Conservation (phyloP, 2,113 vertebrate genomes). For the Oryzias curvinotus region DNA sequence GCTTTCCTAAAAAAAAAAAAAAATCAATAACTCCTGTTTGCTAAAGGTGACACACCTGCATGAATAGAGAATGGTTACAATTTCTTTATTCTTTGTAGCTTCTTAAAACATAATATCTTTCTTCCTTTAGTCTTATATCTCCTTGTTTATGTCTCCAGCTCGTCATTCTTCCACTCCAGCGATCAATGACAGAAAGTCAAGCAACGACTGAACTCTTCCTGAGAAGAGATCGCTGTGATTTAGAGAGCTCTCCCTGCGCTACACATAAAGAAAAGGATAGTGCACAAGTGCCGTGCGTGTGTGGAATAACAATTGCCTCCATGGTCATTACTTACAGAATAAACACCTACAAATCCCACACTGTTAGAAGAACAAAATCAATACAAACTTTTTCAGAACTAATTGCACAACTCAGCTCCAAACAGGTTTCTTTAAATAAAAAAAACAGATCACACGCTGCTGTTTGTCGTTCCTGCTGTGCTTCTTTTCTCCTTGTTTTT, state of each 20-base stretch:
- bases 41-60: too few relatives aligned
- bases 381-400: slow-evolving; percentile 28
- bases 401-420: slow-evolving; percentile 37
- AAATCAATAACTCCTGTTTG: too few relatives aligned
- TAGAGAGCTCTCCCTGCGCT: slow-evolving; percentile 10
- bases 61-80: too few relatives aligned
- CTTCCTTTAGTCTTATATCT: too few relatives aligned
- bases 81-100: too few relatives aligned
- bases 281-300: slow-evolving; percentile 3
- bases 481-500: slow-evolving; percentile 1
- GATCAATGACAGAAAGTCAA: slow-evolving; percentile 6
- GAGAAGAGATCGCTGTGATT: slow-evolving; percentile 20
- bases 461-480: slow-evolving; percentile 36
- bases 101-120: too few relatives aligned
- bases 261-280: slow-evolving; percentile 8
- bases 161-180: background rate
- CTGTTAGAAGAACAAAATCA: slow-evolving; percentile 39
- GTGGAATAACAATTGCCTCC: slow-evolving; percentile 44
- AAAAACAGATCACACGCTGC: slow-evolving; percentile 17
- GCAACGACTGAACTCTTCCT: slow-evolving; percentile 14
- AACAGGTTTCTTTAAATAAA: slow-evolving; percentile 16
- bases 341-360: slow-evolving; percentile 38
- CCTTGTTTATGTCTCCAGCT: background rate
- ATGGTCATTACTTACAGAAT: slow-evolving; percentile 33
- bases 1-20: too few relatives aligned